Conservation (phyloP, 2,888 invertebrate genomes). For the Apodemia mormo region DNA sequence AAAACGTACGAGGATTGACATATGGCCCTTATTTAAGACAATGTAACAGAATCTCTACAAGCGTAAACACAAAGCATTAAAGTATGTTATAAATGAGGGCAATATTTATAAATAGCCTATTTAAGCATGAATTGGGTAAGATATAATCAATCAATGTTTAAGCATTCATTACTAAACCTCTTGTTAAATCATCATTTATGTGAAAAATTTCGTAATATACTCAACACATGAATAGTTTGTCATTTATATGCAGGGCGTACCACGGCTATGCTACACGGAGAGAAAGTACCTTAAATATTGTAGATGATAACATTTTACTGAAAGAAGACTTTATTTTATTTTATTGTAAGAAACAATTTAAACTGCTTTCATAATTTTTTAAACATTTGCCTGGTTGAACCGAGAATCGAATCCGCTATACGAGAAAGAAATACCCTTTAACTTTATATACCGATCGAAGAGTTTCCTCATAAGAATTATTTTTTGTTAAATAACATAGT, state of each 20-base stretch:
- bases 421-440: no score
- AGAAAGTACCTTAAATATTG: no score
- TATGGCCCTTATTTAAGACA: conserved; percentile 58
- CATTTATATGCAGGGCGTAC: background rate
- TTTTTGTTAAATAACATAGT: no score
- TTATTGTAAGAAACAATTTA: no score
- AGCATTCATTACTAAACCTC: background rate
- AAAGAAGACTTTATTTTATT: no score
- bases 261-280: no score
- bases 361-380: no score
- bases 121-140: conserved; percentile 10
- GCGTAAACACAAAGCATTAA: conserved; percentile 56
- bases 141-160: conserved; percentile 14
- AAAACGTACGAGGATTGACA: conserved; percentile 61
- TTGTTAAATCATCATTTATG: background rate
- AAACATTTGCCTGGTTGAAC: no score
- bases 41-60: conserved; percentile 35
- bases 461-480: no score
- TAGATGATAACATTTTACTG: no score
- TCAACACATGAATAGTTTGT: background rate
- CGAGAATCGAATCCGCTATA: no score
- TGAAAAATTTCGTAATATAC: background rate
- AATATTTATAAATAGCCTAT: conserved; percentile 17
- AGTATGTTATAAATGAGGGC: conserved; percentile 27
- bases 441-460: no score